A percentile compares a stretch with the other conserved stretches of the same genome.
Evolutionary conservation across 92 coral and sea anemone genomes (phyloP).

Genomic region (Parazoanthus darwini): DNA sequence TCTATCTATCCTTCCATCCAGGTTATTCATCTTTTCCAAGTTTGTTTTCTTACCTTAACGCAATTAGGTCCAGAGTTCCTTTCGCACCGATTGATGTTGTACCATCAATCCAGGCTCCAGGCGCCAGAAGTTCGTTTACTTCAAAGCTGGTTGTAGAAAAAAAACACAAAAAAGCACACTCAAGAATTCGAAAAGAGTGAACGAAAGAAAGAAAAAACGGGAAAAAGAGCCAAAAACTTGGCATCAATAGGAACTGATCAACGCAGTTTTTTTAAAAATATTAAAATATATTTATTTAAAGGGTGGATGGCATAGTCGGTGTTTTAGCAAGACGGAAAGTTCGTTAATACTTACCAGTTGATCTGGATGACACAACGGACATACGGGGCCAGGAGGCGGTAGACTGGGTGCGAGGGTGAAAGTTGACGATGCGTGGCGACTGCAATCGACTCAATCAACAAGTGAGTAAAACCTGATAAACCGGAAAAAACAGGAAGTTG

Average conservation of each 20-base stretch:
- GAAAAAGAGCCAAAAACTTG: no score
- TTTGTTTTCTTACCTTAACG: conserved; percentile 58
- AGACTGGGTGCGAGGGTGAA: conserved; percentile 97
- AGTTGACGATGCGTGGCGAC: conserved; percentile 96
- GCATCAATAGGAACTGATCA: no score
- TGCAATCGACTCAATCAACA: conserved; percentile 80
- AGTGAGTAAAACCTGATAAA: conserved; percentile 77
- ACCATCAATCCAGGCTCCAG: conserved; percentile 91
- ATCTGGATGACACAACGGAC: conserved; percentile 85
- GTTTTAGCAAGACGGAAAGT: no score
- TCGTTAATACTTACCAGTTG: conserved; percentile 65
- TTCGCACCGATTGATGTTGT: conserved; percentile 76
- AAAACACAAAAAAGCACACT: background rate
- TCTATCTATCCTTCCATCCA: background rate
- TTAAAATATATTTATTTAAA: no score
- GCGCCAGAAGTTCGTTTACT: conserved; percentile 86
- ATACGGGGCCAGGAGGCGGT: conserved; percentile 91
- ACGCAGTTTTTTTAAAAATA: no score
- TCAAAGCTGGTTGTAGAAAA: conserved; percentile 69
- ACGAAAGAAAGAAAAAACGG: no score
- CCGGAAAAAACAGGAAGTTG: background rate
- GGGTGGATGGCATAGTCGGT: no score
- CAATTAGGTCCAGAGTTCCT: conserved; percentile 74
- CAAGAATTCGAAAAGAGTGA: no score
- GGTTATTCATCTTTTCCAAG: background rate